phyloP scores from a whole-genome alignment of 2,888 invertebrate species.

The Lochmaea capreae region DNA sequence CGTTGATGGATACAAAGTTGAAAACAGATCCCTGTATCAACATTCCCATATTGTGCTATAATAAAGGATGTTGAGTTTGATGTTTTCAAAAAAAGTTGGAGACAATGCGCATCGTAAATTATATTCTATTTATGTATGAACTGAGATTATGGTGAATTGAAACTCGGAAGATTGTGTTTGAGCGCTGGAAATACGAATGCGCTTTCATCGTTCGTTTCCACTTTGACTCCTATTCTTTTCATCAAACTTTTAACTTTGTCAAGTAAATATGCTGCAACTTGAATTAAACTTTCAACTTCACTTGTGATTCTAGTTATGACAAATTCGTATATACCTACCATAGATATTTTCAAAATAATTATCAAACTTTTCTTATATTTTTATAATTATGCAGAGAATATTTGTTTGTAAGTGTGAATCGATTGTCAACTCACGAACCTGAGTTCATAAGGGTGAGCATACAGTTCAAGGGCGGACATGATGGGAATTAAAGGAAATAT shows the following conservation, averaged over 20 bases:
- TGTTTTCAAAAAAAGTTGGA: not conserved
- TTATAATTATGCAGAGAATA: too few species aligned
- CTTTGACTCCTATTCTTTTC: not conserved
- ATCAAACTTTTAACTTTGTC: not conserved
- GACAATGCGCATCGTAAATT: not conserved
- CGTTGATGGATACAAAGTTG: not conserved
- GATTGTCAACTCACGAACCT: too few species aligned
- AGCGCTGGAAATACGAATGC: not conserved
- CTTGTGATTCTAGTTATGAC: not conserved
- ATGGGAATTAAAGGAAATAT: too few species aligned
- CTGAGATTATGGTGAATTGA: not conserved
- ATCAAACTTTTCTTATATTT: too few species aligned
- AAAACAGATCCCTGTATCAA: not conserved
- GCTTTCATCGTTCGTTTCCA: not conserved
- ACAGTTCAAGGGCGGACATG: too few species aligned
- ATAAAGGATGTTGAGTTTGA: not conserved
- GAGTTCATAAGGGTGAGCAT: too few species aligned
- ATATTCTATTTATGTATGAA: conserved; percentile 3
- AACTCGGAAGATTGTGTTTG: not conserved
- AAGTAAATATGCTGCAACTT: not conserved
- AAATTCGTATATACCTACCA: not conserved
- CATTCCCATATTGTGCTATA: not conserved
- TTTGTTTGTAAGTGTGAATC: too few species aligned
- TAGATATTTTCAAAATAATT: too few species aligned
- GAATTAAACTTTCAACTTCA: not conserved